These are phyloP conservation scores for Silurus meridionalis DNA, from an alignment of 2,113 vertebrate genomes.

Conservation along the genomic window DNA sequence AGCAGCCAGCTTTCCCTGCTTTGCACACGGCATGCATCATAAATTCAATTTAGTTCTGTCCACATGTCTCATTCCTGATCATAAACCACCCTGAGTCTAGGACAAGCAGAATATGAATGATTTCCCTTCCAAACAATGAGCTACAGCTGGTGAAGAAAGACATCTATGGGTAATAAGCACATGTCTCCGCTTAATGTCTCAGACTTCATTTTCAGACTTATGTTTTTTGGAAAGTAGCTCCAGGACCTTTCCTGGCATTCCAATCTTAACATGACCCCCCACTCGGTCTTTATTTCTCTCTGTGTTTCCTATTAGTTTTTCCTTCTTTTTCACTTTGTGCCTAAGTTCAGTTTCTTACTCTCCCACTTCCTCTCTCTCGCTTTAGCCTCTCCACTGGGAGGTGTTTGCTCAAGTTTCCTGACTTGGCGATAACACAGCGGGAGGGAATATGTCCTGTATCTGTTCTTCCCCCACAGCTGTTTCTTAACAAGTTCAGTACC, in stretches of 20 bases:
- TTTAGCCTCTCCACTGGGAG: conserved; percentile 23
- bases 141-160: neutral
- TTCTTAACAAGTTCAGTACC: conserved; percentile 32
- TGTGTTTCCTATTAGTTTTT: neutral
- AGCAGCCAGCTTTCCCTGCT: neutral
- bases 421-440: conserved; percentile 40
- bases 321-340: neutral
- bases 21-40: conserved; percentile 11
- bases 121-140: conserved; percentile 27
- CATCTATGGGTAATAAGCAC: neutral
- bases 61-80: neutral
- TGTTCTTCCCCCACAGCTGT: conserved; percentile 38
- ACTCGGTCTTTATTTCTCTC: neutral
- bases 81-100: conserved; percentile 3
- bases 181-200: conserved; percentile 3
- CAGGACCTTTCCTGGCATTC: neutral
- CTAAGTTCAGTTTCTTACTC: neutral
- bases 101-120: conserved; percentile 12
- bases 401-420: conserved; percentile 42
- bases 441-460: conserved; percentile 29
- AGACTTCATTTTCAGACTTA: neutral
- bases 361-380: conserved; percentile 15
- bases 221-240: neutral
- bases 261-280: neutral
- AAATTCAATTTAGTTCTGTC: conserved; percentile 20